Conservation (phyloP, 2,888 invertebrate species). For the Crocallis elinguaria region DNA sequence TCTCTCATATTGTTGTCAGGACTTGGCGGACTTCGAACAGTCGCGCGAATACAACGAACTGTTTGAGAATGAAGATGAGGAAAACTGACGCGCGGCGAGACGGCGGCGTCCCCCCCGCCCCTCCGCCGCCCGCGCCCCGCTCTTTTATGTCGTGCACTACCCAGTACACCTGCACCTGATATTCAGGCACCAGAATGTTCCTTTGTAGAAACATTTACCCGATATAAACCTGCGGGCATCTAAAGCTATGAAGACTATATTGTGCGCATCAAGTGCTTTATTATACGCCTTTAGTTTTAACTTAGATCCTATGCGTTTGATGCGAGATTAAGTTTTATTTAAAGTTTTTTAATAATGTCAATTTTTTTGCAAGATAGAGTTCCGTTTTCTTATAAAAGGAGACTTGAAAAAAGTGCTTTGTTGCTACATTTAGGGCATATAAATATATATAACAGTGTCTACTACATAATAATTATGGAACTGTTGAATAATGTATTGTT, state of each 20-base stretch:
- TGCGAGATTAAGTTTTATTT: background rate
- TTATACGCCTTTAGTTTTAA: background rate
- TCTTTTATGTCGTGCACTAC: background rate
- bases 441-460: too few relatives aligned
- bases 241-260: background rate
- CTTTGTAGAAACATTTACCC: background rate
- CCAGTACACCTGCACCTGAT: background rate
- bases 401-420: too few relatives aligned
- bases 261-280: background rate
- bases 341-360: background rate
- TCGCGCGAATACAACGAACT: conserved; percentile 78
- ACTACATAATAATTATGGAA: too few relatives aligned
- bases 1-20: conserved; percentile 75
- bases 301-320: background rate
- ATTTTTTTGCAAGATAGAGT: background rate
- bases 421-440: too few relatives aligned
- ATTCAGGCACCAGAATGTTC: background rate
- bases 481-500: too few relatives aligned
- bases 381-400: too few relatives aligned
- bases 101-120: background rate
- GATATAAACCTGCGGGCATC: background rate
- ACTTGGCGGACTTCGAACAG: conserved; percentile 78
- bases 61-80: conserved; percentile 83
- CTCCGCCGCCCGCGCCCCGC: background rate
- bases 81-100: conserved; percentile 60